Evolutionary conservation across 2,888 invertebrate species (phyloP), one percentile per base, ranked within the genome.

Genomic region (Patella pellucida): DNA sequence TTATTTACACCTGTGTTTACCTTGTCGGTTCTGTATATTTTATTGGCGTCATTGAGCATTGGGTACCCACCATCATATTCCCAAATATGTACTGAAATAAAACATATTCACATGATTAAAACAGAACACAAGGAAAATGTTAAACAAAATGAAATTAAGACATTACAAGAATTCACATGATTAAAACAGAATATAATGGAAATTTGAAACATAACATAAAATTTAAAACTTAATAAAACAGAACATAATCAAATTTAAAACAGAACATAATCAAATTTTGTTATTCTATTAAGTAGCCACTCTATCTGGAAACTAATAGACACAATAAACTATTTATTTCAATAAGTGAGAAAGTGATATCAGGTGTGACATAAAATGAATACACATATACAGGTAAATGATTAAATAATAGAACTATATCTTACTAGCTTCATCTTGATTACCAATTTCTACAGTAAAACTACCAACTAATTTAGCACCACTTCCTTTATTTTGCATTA

Each of bases 381-480:
- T 41, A 41, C 31, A 41, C 31, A 5, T 41, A 5, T 41, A 41
- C 31, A 41, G 31, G 5, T 41, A 5, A 27, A 27, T 27, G 27
- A 27, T 27, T 27, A 41, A 41, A 69, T 23, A 51, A 69, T 14
- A 72, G 52, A 71, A 75, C 50, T 14, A 69, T n/a, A 16, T 80
- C 84, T 76, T 82, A 92, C 91, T 84, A 50, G 92, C 97, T 92
- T 99, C 99, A 92, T 99, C 99, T 93, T 98, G 95, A 89, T 99
- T 98, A 54, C 99, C 99, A 62, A 97, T 96, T 74, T 95, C 95
- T 2, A 98, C 98, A 0, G 95, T 96, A 97, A 98, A 99, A 86
- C 98, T 98, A 75, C 96, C 99, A 50, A 97, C 95, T 84, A 99
- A 92, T 89, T 97, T 95, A 86, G 95, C 95, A 72, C 95, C 95